Conservation (phyloP, 2,113 vertebrate species). For the Seriola dumerili region DNA sequence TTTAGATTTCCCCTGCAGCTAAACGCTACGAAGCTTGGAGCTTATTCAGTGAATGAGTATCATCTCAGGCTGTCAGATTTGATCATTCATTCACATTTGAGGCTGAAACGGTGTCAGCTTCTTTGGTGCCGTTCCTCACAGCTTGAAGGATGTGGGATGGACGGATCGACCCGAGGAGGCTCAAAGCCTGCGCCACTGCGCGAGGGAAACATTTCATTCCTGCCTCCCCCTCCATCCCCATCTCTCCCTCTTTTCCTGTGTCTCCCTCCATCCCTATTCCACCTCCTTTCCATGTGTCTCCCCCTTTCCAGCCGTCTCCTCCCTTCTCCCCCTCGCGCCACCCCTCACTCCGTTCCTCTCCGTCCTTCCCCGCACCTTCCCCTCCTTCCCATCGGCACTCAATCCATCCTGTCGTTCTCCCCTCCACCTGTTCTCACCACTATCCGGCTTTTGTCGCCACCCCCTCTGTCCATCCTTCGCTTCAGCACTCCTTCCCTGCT, state of each 20-base stretch:
- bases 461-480: constrained; percentile 59
- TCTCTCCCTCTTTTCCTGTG: constrained; percentile 57
- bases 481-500: constrained; percentile 67
- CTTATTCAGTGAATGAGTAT: constrained; percentile 24
- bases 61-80: constrained; percentile 25
- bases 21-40: not conserved
- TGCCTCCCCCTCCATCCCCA: constrained; percentile 40
- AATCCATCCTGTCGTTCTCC: constrained; percentile 21
- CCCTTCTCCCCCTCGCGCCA: constrained; percentile 45
- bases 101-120: constrained; percentile 10
- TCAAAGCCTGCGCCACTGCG: constrained; percentile 36
- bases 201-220: constrained; percentile 56
- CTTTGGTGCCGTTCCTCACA: not conserved
- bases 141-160: constrained; percentile 75
- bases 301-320: constrained; percentile 59
- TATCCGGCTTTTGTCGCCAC: constrained; percentile 43
- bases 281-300: constrained; percentile 68
- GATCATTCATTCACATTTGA: constrained; percentile 1
- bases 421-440: constrained; percentile 64
- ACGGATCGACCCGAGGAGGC: constrained; percentile 68
- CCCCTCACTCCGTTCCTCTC: constrained; percentile 55
- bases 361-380: constrained; percentile 65
- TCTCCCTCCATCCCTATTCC: constrained; percentile 60
- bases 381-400: constrained; percentile 54
- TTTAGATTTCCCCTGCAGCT: not conserved